phyloP scores from a whole-genome alignment of 2,797 vertebrate species.

The Sebastiscus albofasciatus region DNA sequence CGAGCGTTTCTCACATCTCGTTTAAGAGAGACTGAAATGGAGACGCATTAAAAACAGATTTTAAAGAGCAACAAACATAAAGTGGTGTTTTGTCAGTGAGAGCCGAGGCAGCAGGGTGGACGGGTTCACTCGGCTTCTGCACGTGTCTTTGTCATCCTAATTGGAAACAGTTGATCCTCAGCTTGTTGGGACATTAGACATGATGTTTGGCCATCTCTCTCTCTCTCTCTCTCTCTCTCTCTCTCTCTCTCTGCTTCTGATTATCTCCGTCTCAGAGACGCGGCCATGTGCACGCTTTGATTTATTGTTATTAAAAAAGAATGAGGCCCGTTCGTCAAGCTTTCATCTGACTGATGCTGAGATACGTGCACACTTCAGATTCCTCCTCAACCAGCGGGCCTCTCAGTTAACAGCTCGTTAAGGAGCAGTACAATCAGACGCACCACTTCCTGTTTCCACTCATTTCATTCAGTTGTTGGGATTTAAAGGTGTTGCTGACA shows the following conservation, averaged over 20 bases:
- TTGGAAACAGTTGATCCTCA: slow-evolving; percentile 71
- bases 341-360: slow-evolving; percentile 64
- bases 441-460: slow-evolving; percentile 36
- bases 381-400: slow-evolving; percentile 40
- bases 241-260: slow-evolving; percentile 65
- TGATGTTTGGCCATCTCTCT: slow-evolving; percentile 64
- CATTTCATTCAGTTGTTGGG: slow-evolving; percentile 18
- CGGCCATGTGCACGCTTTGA: slow-evolving; percentile 61
- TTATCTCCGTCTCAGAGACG: slow-evolving; percentile 59
- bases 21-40: slow-evolving; percentile 6
- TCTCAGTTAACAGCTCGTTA: slow-evolving; percentile 50
- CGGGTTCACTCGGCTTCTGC: slow-evolving; percentile 61
- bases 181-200: slow-evolving; percentile 68
- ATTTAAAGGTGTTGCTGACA: slow-evolving; percentile 45
- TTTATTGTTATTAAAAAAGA: slow-evolving; percentile 71
- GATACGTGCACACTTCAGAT: slow-evolving; percentile 55
- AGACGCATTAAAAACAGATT: slow-evolving; percentile 8
- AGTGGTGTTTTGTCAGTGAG: background rate
- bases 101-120: slow-evolving; percentile 41
- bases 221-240: slow-evolving; percentile 47
- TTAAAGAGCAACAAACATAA: slow-evolving; percentile 18
- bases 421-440: slow-evolving; percentile 50
- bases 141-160: slow-evolving; percentile 68
- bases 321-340: slow-evolving; percentile 53
- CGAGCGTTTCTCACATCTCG: slow-evolving; percentile 16